phyloP scores from a whole-genome alignment of 2,113 vertebrate genomes.

The Ictalurus furcatus region DNA sequence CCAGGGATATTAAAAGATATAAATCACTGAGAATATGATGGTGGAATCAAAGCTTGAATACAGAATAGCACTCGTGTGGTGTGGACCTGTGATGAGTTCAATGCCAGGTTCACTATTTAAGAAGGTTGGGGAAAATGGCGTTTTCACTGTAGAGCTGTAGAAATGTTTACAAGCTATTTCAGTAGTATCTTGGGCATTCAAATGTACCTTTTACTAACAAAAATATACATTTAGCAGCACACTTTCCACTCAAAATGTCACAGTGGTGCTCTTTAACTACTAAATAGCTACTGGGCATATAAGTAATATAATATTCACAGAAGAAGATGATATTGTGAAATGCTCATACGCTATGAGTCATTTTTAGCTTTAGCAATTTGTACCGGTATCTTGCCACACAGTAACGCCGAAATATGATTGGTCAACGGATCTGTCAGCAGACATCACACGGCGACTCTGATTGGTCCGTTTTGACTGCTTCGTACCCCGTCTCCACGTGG shows the following conservation, averaged over 20 bases:
- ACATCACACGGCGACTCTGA: background rate
- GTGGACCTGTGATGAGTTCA: background rate
- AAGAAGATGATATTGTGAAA: no score
- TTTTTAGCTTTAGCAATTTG: background rate
- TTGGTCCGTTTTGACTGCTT: background rate
- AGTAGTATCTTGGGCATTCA: background rate
- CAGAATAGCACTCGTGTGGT: background rate
- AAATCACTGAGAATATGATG: background rate
- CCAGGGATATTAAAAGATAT: background rate
- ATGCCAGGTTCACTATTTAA: background rate
- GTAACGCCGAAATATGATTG: slow-evolving; percentile 65
- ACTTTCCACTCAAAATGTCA: background rate
- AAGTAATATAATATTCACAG: no score
- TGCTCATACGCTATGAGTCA: background rate
- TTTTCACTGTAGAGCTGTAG: background rate
- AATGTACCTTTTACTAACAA: background rate
- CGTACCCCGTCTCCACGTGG: slow-evolving; percentile 2
- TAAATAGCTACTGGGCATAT: background rate
- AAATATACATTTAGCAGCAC: background rate
- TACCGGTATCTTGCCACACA: slow-evolving; percentile 45
- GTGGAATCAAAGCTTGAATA: background rate
- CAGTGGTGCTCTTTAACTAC: no score
- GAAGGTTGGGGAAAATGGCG: background rate
- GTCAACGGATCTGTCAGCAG: background rate
- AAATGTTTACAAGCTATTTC: background rate